Base-by-base conservation (phyloP, 2,888 invertebrate species). In the Macaria liturata region DNA sequence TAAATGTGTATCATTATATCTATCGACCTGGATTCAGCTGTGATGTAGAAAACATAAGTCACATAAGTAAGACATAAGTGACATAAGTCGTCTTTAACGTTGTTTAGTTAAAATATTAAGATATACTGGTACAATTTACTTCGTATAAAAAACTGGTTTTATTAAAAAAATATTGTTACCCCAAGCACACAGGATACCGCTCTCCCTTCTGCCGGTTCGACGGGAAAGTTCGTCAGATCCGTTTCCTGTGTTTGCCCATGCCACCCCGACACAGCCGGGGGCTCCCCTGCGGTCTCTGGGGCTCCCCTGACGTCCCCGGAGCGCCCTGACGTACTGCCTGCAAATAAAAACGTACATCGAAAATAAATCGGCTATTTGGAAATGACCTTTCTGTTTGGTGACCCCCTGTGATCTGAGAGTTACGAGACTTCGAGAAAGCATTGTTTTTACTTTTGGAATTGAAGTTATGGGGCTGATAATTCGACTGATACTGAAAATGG, bases 241-340 rank as follows among this genome's bases (percentile, higher is more conserved):
- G 87, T 86, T 91, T 91, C 91, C 91, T 88, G 84, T 88, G 83
- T 91, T 88, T 88, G 84, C 86, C 86, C 74, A 77, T 81, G 76
- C 43, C 61, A 61, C 65, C 67, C 67, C 42, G 9, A 3, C 42
- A 69, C 62, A 75, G 67, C 72, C 74, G 72, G 70, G 66, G 71
- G 72, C 72, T 65, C 66, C 71, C 74, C 20, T 20, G 20, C 20
- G 20, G 20, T 20, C 20, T 20, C 20, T 20, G 20, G 20, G 20
- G 20, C 20, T 20, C 20, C 20, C 20, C 20, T 20, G 20, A 20
- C 20, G 20, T 20, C 20, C 20, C 20, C 20, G 20, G 20, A 20
- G 20, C 20, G 20, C 20, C 20, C 75, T 80, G 83, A 80, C 62
- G 71, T 78, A 76, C 75, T 71, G 75, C 73, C 75, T 69, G 75